Percentiles rank a stretch among this genome's conserved stretches.
Evolutionary conservation across 2,888 invertebrate species (phyloP).

Genomic region (Callimorpha dominula): DNA sequence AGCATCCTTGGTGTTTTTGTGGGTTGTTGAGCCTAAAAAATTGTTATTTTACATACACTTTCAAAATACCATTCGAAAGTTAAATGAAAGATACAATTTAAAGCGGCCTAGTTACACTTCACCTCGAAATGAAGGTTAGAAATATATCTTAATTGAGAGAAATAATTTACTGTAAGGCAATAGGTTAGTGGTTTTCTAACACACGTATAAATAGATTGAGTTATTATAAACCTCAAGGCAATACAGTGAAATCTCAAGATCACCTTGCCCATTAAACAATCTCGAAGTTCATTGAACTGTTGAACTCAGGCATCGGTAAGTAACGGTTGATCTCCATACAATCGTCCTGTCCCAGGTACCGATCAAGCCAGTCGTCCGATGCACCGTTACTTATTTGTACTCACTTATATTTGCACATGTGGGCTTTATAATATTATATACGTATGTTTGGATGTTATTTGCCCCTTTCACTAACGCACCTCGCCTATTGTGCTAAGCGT

Average conservation of each 20-base stretch:
- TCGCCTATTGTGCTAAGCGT: conserved; percentile 34
- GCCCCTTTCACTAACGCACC: conserved; percentile 36
- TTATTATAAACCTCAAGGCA: background rate
- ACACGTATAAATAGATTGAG: background rate
- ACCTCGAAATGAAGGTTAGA: background rate
- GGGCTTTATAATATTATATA: background rate
- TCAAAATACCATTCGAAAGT: no score
- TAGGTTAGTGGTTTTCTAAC: background rate
- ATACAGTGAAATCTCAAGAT: background rate
- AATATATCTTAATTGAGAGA: background rate
- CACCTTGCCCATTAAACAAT: conserved; percentile 26
- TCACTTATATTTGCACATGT: background rate
- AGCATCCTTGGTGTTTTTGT: background rate
- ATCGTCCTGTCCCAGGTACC: conserved; percentile 58
- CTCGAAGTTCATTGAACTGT: conserved; percentile 63
- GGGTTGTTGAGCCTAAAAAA: background rate
- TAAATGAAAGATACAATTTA: background rate
- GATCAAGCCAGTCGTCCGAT: conserved; percentile 39
- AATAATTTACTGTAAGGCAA: background rate
- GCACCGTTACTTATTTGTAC: conserved; percentile 49
- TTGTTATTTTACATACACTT: background rate
- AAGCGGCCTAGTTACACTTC: background rate
- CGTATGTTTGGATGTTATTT: conserved; percentile 42
- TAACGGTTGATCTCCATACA: conserved; percentile 59
- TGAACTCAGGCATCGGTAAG: conserved; percentile 49